These are phyloP conservation scores for Rhyzopertha dominica DNA, from an alignment of 1,140 invertebrate genomes.

Conservation along the genomic window DNA sequence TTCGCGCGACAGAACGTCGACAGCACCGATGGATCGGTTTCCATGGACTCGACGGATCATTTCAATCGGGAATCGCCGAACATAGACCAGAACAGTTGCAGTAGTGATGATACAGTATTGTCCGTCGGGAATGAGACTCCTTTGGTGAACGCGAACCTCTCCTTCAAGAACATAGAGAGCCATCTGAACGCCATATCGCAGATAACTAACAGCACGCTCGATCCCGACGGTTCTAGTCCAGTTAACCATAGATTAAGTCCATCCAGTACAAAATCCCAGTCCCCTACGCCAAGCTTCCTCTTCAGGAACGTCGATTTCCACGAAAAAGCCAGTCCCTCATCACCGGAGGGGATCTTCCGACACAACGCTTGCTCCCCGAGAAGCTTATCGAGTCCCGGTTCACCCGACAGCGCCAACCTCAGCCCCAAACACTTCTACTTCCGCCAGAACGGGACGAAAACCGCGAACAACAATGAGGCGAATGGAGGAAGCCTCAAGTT, in stretches of 20 bases:
- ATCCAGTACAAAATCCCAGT: constrained; percentile 31
- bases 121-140: constrained; percentile 62
- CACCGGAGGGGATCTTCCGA: constrained; percentile 14
- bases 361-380: constrained; percentile 24
- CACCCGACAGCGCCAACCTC: constrained; percentile 22
- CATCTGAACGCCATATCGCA: constrained; percentile 56
- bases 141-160: constrained; percentile 36
- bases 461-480: constrained; percentile 49
- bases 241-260: constrained; percentile 32
- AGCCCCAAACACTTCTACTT: constrained; percentile 29
- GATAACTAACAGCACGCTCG: constrained; percentile 45
- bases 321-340: constrained; percentile 25
- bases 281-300: constrained; percentile 20
- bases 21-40: constrained; percentile 39
- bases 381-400: constrained; percentile 26
- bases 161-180: constrained; percentile 56
- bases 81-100: constrained; percentile 51
- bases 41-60: constrained; percentile 42
- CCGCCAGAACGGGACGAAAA: constrained; percentile 23
- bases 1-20: constrained; percentile 32
- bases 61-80: constrained; percentile 34
- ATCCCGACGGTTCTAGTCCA: constrained; percentile 32
- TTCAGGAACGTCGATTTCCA: constrained; percentile 22
- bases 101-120: constrained; percentile 61
- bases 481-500: constrained; percentile 73